Conservation (phyloP, 2,797 vertebrate genomes). For the Labroides dimidiatus region DNA sequence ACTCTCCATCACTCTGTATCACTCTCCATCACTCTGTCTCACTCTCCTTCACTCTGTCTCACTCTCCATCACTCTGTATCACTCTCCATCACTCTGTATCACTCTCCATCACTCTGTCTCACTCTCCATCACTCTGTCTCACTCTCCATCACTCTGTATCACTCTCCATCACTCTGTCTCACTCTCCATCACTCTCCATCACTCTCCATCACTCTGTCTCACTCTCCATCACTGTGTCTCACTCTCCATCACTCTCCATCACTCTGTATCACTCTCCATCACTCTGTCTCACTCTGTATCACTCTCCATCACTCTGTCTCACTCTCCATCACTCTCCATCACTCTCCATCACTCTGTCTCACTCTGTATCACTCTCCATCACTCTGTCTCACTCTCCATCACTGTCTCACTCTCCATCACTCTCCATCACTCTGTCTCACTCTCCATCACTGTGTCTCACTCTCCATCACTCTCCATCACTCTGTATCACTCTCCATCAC, state of each 20-base stretch:
- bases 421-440: too few species aligned
- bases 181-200: neutral
- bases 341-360: neutral
- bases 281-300: constrained; percentile 2
- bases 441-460: neutral
- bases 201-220: constrained; percentile 2
- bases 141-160: constrained; percentile 14
- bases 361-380: constrained; percentile 1
- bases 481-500: constrained; percentile 13
- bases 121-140: constrained; percentile 2
- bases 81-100: neutral
- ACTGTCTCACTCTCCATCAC: constrained; percentile 8
- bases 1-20: too few species aligned
- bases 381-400: constrained; percentile 10
- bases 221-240: constrained; percentile 14
- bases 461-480: constrained; percentile 3
- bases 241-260: too few species aligned
- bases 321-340: too few species aligned
- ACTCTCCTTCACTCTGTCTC: constrained; percentile 14
- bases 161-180: too few species aligned
- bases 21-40: constrained; percentile 2
- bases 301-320: constrained; percentile 14
- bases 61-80: too few species aligned
- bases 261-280: neutral
- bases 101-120: too few species aligned